These are phyloP conservation scores for Ctenosaura bakeri DNA, from an alignment of 2,797 vertebrate genomes.

Conservation along the genomic window DNA sequence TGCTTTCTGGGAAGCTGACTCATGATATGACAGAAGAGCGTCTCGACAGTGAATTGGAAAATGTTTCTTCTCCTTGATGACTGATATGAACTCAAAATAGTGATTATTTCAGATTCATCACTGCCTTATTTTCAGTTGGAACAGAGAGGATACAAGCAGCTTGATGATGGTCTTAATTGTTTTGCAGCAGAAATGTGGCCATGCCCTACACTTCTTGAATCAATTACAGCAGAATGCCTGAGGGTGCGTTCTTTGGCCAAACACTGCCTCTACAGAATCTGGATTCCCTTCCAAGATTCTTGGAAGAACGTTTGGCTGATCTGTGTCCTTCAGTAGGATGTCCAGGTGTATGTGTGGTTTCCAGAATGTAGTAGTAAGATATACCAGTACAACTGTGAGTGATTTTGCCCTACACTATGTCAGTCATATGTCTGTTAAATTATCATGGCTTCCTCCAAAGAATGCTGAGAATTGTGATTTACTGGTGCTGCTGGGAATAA, in stretches of 20 bases:
- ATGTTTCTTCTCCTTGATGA: conserved; percentile 65
- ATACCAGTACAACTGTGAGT: background rate
- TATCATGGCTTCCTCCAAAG: background rate
- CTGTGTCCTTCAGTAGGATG: background rate
- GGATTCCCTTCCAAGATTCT: background rate
- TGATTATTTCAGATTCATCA: conserved; percentile 64
- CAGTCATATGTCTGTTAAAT: background rate
- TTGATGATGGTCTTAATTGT: background rate
- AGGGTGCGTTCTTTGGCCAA: background rate
- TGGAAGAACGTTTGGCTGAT: background rate
- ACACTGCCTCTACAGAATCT: background rate
- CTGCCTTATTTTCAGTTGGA: conserved; percentile 69
- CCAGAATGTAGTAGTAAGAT: background rate
- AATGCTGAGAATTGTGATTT: background rate
- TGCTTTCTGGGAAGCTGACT: conserved; percentile 66
- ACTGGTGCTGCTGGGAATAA: background rate
- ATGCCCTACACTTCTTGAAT: background rate
- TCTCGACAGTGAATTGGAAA: conserved; percentile 57
- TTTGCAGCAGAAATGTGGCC: background rate
- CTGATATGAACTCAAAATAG: conserved; percentile 63
- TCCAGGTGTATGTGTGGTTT: background rate
- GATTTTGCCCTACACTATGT: background rate
- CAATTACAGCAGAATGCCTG: background rate
- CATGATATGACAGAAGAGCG: conserved; percentile 57
- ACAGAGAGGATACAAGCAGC: conserved; percentile 35